Base-by-base conservation (phyloP, 2,113 vertebrate species). In the Pangasianodon gigas region DNA sequence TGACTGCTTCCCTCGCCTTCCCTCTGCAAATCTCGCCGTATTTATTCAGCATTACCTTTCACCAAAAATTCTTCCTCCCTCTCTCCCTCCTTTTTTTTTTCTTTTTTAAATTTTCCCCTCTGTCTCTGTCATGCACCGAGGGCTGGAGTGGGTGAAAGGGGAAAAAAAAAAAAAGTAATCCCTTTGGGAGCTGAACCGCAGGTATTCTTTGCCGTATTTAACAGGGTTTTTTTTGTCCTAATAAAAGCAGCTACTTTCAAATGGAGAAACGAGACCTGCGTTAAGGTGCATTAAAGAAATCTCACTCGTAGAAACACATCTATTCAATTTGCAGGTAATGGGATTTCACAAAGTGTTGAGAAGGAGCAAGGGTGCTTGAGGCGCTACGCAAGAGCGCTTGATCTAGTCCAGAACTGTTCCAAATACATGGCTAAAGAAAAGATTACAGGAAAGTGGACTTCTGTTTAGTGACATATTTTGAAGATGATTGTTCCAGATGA, bases 291-390 rank as follows among this genome's bases (percentile, higher is more conserved):
- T 98, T 97, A 97, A 96, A 96, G 94, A 94, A 94, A 94, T 95
- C 85, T 84, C 93, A 96, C 98, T 97, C 96, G 97, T 97, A 94
- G 95, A 95, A 96, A 96, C 95, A 92, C 92, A 95, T 94, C 95
- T 96, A 97, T 97, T 96, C 96, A 97, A 97, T 98, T 97, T 97
- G 95, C 96, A 96, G 96, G 96, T 97, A 97, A 97, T 97, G 96
- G 97, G 97, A 97, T 98, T 97, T 96, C 95, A 92, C 92, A n/a
- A 51, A 74, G 89, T 82, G 74, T 84, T 81, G 56, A 54, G 62
- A 75, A 91, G 51, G 52, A 80, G 79, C 75, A 86, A 54, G 58
- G 69, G n/a, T 6, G 48, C 41, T 86, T 58, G 24, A 71, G 26
- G 82, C 0, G 18, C 71, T 16, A 58, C 74, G 16, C 67, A 16